Evolutionary conservation across 2,888 invertebrate species (phyloP).

Genomic region (Ophioninae sp.): DNA sequence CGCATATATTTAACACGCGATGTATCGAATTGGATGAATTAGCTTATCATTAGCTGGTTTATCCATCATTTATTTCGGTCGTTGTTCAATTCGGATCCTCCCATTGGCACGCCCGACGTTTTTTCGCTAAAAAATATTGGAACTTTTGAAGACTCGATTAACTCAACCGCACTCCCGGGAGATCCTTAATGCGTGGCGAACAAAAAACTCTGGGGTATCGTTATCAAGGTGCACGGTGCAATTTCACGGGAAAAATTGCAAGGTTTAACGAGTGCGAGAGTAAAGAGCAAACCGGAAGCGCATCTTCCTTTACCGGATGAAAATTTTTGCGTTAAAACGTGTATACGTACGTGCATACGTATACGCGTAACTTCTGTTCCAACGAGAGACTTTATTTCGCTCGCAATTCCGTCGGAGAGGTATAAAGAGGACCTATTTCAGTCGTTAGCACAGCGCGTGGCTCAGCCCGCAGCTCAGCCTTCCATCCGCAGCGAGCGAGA

Average conservation of each 20-base stretch:
- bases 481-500: slow-evolving; percentile 1
- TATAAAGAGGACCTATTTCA: slow-evolving; percentile 44
- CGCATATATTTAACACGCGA: no score
- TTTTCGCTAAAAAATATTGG: no score
- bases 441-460: slow-evolving; percentile 32
- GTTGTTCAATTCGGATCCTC: no score
- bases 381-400: slow-evolving; percentile 48
- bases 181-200: slow-evolving; percentile 4
- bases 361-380: slow-evolving; percentile 32
- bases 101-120: no score
- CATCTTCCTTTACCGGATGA: slow-evolving; percentile 34
- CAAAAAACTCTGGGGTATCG: slow-evolving; percentile 21
- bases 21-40: no score
- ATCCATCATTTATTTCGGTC: no score
- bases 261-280: slow-evolving; percentile 33
- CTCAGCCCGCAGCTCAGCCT: slow-evolving; percentile 19
- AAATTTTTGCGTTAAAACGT: slow-evolving; percentile 21
- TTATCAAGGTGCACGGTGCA: slow-evolving; percentile 33
- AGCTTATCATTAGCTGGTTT: no score
- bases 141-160: not conserved
- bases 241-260: slow-evolving; percentile 36
- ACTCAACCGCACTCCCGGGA: not conserved
- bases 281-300: not conserved
- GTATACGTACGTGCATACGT: not conserved
- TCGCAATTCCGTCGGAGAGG: slow-evolving; percentile 18